Evolutionary conservation across 1,140 invertebrate species (phyloP).

Genomic region (Contarinia nasturtii): DNA sequence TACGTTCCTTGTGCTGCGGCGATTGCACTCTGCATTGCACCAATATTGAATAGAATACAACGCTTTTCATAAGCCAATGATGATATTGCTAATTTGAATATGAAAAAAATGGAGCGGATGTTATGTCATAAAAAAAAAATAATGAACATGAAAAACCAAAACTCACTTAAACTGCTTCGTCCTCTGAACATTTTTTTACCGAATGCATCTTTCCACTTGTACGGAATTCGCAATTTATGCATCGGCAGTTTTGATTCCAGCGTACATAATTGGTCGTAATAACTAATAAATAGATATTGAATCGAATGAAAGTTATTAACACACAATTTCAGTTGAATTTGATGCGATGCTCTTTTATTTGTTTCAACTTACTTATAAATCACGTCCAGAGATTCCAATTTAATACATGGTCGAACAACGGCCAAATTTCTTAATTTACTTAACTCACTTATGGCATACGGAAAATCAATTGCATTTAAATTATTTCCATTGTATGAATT

Average conservation of each 20-base stretch:
- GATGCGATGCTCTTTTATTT: too few relatives aligned
- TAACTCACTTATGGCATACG: not conserved
- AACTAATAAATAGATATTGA: conserved; percentile 33
- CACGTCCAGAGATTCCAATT: conserved; percentile 80
- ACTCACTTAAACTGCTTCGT: conserved; percentile 79
- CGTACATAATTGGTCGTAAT: conserved; percentile 88
- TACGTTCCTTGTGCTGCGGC: conserved; percentile 70
- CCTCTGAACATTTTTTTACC: conserved; percentile 89
- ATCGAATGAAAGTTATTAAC: too few relatives aligned
- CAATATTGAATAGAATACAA: conserved; percentile 94
- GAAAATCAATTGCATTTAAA: conserved; percentile 36
- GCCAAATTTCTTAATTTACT: conserved; percentile 44
- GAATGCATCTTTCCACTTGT: conserved; percentile 99
- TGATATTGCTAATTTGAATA: conserved; percentile 55
- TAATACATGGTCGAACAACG: conserved; percentile 83
- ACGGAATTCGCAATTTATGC: conserved; percentile 77
- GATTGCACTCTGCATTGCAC: conserved; percentile 79
- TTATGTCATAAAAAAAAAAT: too few relatives aligned
- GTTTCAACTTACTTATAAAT: conserved; percentile 79
- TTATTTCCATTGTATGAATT: conserved; percentile 52
- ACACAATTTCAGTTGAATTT: too few relatives aligned
- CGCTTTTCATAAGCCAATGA: conserved; percentile 83
- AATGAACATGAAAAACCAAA: too few relatives aligned
- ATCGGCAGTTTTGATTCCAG: conserved; percentile 88
- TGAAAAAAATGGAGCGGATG: not conserved